Percentiles rank a stretch among this genome's conserved stretches.
Evolutionary conservation across 2,888 invertebrate genomes (phyloP).

Genomic region (Nomada goodeniana): DNA sequence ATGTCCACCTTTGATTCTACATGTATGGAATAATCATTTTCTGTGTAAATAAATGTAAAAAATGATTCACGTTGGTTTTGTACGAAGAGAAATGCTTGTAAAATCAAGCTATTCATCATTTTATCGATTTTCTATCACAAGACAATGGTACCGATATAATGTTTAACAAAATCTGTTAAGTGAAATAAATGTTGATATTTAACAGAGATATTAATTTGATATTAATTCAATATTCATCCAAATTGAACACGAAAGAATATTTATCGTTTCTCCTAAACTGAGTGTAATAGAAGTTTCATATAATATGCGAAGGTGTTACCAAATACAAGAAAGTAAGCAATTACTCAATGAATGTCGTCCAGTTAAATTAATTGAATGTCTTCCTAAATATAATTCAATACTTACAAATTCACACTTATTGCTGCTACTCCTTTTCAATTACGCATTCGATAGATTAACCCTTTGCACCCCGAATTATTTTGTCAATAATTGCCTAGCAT

Average conservation of each 20-base stretch:
- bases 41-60: conserved; percentile 59
- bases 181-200: conserved; percentile 24
- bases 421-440: no score
- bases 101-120: conserved; percentile 20
- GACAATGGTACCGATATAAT: conserved; percentile 20
- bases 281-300: background rate
- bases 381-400: background rate
- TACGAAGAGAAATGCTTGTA: conserved; percentile 1
- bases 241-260: background rate
- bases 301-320: background rate
- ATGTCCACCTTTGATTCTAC: conserved; percentile 13
- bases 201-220: conserved; percentile 30
- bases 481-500: no score
- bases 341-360: no score
- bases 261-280: background rate
- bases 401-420: background rate
- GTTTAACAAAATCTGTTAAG: conserved; percentile 11
- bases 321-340: background rate
- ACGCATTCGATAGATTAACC: no score
- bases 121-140: conserved; percentile 21
- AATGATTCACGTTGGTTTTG: conserved; percentile 21
- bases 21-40: conserved; percentile 20
- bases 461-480: no score
- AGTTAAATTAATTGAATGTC: background rate
- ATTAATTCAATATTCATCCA: background rate